phyloP scores from a whole-genome alignment of 2,888 invertebrate species.

The Acanthosepion esculentum region DNA sequence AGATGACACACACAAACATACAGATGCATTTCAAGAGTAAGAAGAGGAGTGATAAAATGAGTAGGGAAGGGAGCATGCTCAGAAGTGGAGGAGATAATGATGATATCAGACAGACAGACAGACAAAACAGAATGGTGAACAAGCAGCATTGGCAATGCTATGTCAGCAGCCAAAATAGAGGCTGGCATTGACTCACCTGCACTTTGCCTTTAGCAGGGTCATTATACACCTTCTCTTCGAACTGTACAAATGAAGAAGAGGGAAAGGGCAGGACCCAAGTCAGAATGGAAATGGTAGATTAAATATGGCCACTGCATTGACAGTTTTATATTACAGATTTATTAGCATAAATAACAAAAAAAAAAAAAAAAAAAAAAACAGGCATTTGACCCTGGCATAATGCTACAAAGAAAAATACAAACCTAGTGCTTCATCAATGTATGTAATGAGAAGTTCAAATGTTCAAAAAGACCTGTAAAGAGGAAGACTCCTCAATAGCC shows the following conservation, averaged over 20 bases:
- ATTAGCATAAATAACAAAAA: background rate
- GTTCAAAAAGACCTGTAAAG: background rate
- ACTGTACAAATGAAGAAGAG: slow-evolving; percentile 47
- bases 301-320: slow-evolving; percentile 40
- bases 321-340: slow-evolving; percentile 22
- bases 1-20: background rate
- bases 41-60: background rate
- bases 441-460: background rate
- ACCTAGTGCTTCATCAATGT: background rate
- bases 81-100: background rate
- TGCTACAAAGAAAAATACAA: background rate
- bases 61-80: background rate
- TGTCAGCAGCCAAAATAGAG: slow-evolving; percentile 37
- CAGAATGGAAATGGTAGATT: slow-evolving; percentile 36
- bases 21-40: background rate
- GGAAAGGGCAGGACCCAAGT: slow-evolving; percentile 42
- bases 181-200: slow-evolving; percentile 45
- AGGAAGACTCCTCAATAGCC: background rate
- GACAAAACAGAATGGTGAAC: slow-evolving; percentile 39
- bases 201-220: slow-evolving; percentile 45
- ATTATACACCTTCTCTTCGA: slow-evolving; percentile 44
- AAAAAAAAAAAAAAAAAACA: background rate
- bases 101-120: background rate
- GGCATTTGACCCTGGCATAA: background rate
- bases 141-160: slow-evolving; percentile 42